Base-by-base conservation (phyloP, 64 coral and sea anemone genomes). In the Montipora cactus region DNA sequence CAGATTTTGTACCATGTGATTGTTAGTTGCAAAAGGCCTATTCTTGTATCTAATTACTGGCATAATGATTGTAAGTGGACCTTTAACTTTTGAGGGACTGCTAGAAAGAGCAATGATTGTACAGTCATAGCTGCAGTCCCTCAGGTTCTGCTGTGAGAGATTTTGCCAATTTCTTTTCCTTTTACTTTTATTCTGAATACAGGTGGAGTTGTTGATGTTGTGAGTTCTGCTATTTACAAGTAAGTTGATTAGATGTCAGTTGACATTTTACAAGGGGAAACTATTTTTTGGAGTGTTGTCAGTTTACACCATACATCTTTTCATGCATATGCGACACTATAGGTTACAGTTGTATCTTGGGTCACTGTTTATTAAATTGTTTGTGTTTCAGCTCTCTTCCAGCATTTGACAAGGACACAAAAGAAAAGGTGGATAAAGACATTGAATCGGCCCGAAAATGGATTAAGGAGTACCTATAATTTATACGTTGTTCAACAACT, bases 391-490 rank as follows among this genome's bases (percentile, higher is more conserved):
- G 97, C 80, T 96, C 78, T 78, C 92, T 98, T 67, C 97, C 97
- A 84, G 81, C 94, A 52, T 96, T 98, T 96, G 91, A 95, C 61
- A 89, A 93, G 44, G 89, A 96, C 5, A 92, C 84, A 59, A 95
- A 96, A 46, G 88, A 96, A 46, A 86, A 79, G 25, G 91, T 98
- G 49, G 97, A 98, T 47, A 88, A 98, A 64, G 97, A 98, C 69
- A 98, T 98, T 73, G 94, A 98, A 58, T 93, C 92, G 37, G 97
- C 94, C n/a, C 90, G 93, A 28, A 93, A 98, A 15, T 98, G 94
- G 94, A 98, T 98, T 25, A 98, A 98, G 51, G 94, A 98, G 74
- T 98, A 98, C 62, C 92, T 98, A 75, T 98, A 79, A 88, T 22
- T 22, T 21, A 68, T 68, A 13, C 53, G 1, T 68, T 14, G 13